Evolutionary conservation across 2,113 vertebrate genomes (phyloP).

Genomic region (Seriola aureovittata): DNA sequence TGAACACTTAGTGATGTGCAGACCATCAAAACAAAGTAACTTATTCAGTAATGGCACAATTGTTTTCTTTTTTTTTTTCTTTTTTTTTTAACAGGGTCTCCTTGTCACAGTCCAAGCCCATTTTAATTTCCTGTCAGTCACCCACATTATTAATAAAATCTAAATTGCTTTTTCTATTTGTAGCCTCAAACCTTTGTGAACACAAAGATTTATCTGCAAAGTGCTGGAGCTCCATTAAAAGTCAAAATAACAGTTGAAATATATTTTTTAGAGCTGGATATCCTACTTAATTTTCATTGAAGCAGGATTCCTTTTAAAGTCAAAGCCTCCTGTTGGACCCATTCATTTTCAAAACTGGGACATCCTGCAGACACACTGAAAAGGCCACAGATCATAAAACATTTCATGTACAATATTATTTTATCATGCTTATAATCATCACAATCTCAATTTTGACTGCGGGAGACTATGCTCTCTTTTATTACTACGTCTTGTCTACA

Average conservation of each 20-base stretch:
- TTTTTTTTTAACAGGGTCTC: neutral
- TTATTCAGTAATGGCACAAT: slow-evolving; percentile 41
- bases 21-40: slow-evolving; percentile 60
- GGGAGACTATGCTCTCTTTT: slow-evolving; percentile 53
- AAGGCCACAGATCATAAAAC: slow-evolving; percentile 42
- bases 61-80: slow-evolving; percentile 22
- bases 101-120: slow-evolving; percentile 54
- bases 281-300: slow-evolving; percentile 50
- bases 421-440: slow-evolving; percentile 84
- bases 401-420: slow-evolving; percentile 73
- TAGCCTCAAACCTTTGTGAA: slow-evolving; percentile 63
- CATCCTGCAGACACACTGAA: slow-evolving; percentile 40
- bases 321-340: slow-evolving; percentile 49
- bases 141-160: slow-evolving; percentile 67
- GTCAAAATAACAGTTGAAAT: slow-evolving; percentile 52
- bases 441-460: slow-evolving; percentile 87
- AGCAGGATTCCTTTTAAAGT: slow-evolving; percentile 52
- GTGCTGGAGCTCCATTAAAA: slow-evolving; percentile 49
- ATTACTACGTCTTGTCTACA: slow-evolving; percentile 88
- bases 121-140: slow-evolving; percentile 81
- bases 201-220: slow-evolving; percentile 69
- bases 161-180: slow-evolving; percentile 74
- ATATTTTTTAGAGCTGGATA: slow-evolving; percentile 40
- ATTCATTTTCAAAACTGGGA: slow-evolving; percentile 46
- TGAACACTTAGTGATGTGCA: slow-evolving; percentile 40